phyloP scores from a whole-genome alignment of 2,888 invertebrate species.

The Melanotus villosus region DNA sequence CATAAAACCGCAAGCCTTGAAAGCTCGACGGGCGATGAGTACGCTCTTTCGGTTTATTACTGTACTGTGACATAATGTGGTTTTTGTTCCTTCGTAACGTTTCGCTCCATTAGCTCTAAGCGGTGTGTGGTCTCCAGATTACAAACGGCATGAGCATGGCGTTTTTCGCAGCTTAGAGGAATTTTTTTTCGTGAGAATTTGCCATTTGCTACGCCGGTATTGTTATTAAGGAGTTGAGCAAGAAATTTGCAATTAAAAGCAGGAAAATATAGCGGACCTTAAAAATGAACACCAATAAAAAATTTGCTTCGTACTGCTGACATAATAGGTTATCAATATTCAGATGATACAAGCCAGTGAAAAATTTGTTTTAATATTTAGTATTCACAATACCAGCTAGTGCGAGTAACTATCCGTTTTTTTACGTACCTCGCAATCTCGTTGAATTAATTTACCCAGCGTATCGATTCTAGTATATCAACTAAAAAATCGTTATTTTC shows the following conservation, averaged over 20 bases:
- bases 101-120: constrained; percentile 35
- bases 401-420: background rate
- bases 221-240: background rate
- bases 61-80: constrained; percentile 33
- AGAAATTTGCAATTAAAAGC: background rate
- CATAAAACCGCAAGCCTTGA: constrained; percentile 36
- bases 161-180: constrained; percentile 23
- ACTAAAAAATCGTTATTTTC: background rate
- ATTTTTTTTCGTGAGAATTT: constrained; percentile 21
- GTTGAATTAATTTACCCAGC: background rate
- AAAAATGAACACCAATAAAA: too few relatives aligned
- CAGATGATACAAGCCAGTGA: background rate
- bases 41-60: constrained; percentile 33
- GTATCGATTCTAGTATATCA: background rate
- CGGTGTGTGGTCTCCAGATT: constrained; percentile 37
- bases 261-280: background rate
- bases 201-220: background rate
- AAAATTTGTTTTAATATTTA: constrained; percentile 1
- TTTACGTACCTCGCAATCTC: background rate
- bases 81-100: constrained; percentile 33
- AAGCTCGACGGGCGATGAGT: constrained; percentile 33
- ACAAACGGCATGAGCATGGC: constrained; percentile 11
- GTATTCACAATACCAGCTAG: background rate
- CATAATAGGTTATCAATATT: background rate
- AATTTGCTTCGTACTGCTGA: too few relatives aligned